Evolutionary conservation across 2,113 vertebrate species (phyloP), one percentile per base, ranked within the genome.

Genomic region (Ciconia stormi): DNA sequence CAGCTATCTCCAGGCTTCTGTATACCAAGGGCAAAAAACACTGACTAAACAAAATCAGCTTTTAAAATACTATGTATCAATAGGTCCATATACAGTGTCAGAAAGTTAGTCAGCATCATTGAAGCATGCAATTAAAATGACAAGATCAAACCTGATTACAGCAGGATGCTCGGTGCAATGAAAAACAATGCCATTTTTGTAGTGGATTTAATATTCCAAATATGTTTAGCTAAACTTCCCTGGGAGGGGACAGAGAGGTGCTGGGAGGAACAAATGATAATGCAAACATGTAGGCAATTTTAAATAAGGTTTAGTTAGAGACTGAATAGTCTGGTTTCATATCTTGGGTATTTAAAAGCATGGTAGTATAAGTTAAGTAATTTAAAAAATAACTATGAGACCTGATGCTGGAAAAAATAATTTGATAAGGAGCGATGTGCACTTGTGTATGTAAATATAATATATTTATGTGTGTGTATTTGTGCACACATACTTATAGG

Each of bases 41-140:
- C 7, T 18, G 10, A 84, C 8, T 65, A 81, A 80, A 66, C 10
- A 81, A 55, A 76, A 36, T 9, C 61, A 71, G 3, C 2, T 80
- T 90, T 77, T 69, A 34, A 71, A 86, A 52, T 52, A 36, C 10
- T 49, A 7, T 4, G 3, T 42, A 50, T 36, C 2, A 2, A 36
- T 85, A 67, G 10, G 20, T 87, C 74, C 40, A 46, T 42, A 53
- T 16, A 52, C 36, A 46, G 30, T 17, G 8, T 80, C 55, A 78
- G 46, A 92, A 95, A 83, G 63, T 67, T 96, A 77, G 50, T 81
- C 79, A 67, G 56, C 70, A 58, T 96, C 82, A 89, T 42, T 69
- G 49, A 19, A 94, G 32, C 62, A 90, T 76, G 32, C 89, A 92
- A 79, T 94, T 94, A 95, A 93, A 96, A 91, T 38, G 7, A 87